Base-by-base conservation (phyloP, 2,888 invertebrate species). In the Tineola bisselliella region DNA sequence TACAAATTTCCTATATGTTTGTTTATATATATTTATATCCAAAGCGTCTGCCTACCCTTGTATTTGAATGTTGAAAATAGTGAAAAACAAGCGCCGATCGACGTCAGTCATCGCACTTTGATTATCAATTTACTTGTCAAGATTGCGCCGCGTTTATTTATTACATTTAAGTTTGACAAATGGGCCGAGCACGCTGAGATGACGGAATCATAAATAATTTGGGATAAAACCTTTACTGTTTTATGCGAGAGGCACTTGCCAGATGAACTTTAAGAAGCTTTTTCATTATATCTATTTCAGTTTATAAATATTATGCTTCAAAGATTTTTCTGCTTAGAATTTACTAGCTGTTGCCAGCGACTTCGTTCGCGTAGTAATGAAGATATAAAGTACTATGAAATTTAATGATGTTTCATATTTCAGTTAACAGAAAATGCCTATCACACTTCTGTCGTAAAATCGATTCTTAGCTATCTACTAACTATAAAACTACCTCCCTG, bases 161-260 rank as follows among this genome's bases (percentile, higher is more conserved):
- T 58, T 58, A 58, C 33, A 58, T 58, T 58, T 58, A 58, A 33
- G 58, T 58, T 58, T 58, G 58, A 58, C 58, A 58, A 58, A 58
- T 58, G 58, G 33, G 15, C 10, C 8, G 17, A 58, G 58, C 58
- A 33, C 31, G 31, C 33, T 8, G 15, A 19, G 58, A 31, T 33
- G 58, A 58, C 58, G 58, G n/a, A 1, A 58, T 58, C 58, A 58
- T 58, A 58, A 58, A 58, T 58, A 58, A 58, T 58, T 58, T 58
- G 58, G 17, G 58, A 58, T 58, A 58, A 58, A 58, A 58, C 58
- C 58, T 31, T 56, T 58, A 33, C 33, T 58, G 58, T 58, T 58
- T 58, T 17, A 58, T 31, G 18, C 4, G 33, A 56, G 13, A 56
- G 17, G 31, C 25, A 33, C 58, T 58, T 33, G 31, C 19, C 58